Evolutionary conservation across 1,140 invertebrate genomes (phyloP).

Genomic region (Pogonognathellus flavescens): DNA sequence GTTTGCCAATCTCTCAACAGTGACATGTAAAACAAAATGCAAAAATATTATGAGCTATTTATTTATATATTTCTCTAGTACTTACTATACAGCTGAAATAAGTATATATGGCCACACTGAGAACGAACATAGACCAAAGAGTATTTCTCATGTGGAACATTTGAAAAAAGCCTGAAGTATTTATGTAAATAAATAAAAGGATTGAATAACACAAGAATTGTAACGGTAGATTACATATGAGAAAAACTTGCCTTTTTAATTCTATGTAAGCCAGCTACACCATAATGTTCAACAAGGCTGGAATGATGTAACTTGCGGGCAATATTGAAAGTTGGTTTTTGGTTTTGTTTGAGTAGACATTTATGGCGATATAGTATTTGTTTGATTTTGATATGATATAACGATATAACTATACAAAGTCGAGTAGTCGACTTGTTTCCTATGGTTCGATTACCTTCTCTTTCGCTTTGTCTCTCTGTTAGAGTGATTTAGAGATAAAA

Average conservation of each 20-base stretch:
- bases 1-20: no score
- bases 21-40: no score
- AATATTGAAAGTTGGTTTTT: conserved; percentile 42
- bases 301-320: conserved; percentile 4
- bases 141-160: not conserved
- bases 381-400: not conserved
- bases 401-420: not conserved
- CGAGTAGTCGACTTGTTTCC: not conserved
- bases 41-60: no score
- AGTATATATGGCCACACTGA: no score
- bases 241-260: no score
- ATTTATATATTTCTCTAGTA: no score
- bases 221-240: not conserved
- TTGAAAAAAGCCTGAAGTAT: conserved; percentile 3
- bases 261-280: no score
- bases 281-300: not conserved
- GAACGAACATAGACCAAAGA: no score
- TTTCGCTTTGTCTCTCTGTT: not conserved
- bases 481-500: conserved; percentile 36
- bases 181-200: conserved; percentile 16
- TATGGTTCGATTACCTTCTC: conserved; percentile 1
- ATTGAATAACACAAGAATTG: not conserved
- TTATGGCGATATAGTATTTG: not conserved
- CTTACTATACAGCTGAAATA: no score
- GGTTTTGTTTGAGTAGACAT: conserved; percentile 1